Evolutionary conservation across 2,113 vertebrate species (phyloP).

Genomic region (Epinephelus fuscoguttatus): DNA sequence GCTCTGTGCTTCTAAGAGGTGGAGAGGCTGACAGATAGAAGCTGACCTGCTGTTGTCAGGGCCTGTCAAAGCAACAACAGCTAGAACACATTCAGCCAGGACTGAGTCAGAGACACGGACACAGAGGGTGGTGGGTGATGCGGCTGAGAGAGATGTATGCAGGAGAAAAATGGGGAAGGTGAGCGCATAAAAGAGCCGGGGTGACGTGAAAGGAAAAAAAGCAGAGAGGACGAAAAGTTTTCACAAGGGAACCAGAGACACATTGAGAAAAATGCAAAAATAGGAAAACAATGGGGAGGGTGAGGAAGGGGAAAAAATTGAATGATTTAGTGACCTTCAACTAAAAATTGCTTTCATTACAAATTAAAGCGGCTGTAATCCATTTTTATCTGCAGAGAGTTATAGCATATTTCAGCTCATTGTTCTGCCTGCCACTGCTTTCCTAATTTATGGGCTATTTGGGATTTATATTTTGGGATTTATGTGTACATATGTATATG

Average conservation of each 20-base stretch:
- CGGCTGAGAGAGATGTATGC: conserved; percentile 18
- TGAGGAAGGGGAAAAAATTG: neutral
- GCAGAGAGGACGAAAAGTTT: neutral
- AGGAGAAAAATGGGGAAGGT: conserved; percentile 13
- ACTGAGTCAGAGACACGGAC: conserved; percentile 39
- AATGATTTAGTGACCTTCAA: neutral
- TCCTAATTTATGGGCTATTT: too few relatives aligned
- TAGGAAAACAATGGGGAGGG: neutral
- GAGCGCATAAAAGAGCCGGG: neutral
- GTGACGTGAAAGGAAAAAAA: neutral
- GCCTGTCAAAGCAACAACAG: conserved; percentile 65
- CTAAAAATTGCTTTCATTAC: neutral
- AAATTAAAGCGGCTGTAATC: neutral
- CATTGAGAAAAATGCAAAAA: neutral
- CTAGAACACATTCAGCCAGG: conserved; percentile 50
- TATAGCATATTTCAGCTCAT: neutral
- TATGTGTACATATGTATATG: too few relatives aligned
- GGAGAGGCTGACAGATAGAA: conserved; percentile 65
- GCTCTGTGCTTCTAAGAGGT: conserved; percentile 49
- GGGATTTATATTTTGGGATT: too few relatives aligned
- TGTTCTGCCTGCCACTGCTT: neutral
- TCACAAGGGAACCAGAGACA: neutral
- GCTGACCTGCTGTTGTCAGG: conserved; percentile 67
- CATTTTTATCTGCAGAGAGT: neutral
- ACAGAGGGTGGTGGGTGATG: conserved; percentile 10